Evolutionary conservation across 2,113 vertebrate genomes (phyloP).

Genomic region (Excalfactoria chinensis): DNA sequence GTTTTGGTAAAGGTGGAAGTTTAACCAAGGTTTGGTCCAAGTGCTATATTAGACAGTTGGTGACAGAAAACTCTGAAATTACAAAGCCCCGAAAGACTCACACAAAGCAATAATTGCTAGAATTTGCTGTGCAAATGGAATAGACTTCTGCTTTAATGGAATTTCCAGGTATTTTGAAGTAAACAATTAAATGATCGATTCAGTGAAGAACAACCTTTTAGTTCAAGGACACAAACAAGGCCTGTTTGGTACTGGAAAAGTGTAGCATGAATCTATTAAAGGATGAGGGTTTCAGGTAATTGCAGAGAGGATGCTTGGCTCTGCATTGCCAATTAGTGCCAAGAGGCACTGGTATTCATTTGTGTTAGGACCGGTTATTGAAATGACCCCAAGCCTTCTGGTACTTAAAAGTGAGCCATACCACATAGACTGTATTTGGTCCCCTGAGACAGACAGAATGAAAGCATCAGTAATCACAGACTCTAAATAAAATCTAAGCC

Average conservation of each 20-base stretch:
- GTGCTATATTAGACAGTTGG: not conserved
- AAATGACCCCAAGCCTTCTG: not conserved
- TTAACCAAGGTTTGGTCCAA: not conserved
- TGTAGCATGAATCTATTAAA: not conserved
- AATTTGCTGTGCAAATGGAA: not conserved
- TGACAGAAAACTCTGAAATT: conserved; percentile 1
- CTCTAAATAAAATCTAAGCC: not conserved
- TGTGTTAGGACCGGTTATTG: not conserved
- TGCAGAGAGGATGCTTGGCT: not conserved
- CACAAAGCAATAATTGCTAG: not conserved
- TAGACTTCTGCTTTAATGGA: conserved; percentile 17
- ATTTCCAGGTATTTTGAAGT: conserved; percentile 49
- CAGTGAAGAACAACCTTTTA: conserved; percentile 3
- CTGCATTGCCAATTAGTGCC: not conserved
- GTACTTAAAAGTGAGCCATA: not conserved
- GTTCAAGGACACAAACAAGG: not conserved
- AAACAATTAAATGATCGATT: conserved; percentile 54
- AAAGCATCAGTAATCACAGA: not conserved
- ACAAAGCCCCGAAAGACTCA: not conserved
- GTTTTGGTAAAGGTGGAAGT: not conserved
- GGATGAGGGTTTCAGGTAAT: not conserved
- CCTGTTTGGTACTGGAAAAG: conserved; percentile 8
- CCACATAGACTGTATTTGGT: not conserved
- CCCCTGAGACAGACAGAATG: not conserved
- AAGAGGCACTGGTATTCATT: not conserved